These are phyloP conservation scores for Lamproptera curius DNA, from an alignment of 2,888 invertebrate genomes.

Conservation along the genomic window DNA sequence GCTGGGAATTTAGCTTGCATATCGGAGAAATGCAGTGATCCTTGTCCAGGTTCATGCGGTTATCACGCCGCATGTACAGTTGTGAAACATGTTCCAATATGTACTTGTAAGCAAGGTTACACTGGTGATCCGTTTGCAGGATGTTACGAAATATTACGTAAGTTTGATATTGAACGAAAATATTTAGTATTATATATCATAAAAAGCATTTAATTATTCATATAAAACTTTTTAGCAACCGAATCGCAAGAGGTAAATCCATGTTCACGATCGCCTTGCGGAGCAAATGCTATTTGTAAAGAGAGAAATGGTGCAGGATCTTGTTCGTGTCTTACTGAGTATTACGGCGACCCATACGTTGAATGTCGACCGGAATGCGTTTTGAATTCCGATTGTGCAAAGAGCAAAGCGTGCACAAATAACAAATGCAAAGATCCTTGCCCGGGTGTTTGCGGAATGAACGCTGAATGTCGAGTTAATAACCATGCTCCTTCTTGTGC, in stretches of 20 bases:
- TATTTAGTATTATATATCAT: constrained; percentile 21
- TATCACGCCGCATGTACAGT: constrained; percentile 83
- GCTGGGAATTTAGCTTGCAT: constrained; percentile 84
- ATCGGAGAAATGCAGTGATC: constrained; percentile 84
- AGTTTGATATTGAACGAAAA: constrained; percentile 56
- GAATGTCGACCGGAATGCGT: constrained; percentile 93
- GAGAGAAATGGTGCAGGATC: constrained; percentile 89
- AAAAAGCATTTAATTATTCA: neutral
- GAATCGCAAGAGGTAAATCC: constrained; percentile 77
- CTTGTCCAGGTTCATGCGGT: constrained; percentile 87
- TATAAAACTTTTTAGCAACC: constrained; percentile 59
- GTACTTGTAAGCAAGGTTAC: constrained; percentile 83
- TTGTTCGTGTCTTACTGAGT: constrained; percentile 88
- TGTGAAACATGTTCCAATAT: constrained; percentile 85
- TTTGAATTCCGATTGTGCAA: constrained; percentile 90
- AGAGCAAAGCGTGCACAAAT: constrained; percentile 86
- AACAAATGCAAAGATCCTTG: constrained; percentile 93
- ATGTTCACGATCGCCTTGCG: constrained; percentile 91
- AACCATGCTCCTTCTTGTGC: constrained; percentile 90
- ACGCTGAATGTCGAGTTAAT: constrained; percentile 88
- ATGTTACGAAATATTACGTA: constrained; percentile 80
- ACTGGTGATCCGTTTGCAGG: constrained; percentile 90
- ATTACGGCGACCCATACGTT: constrained; percentile 91
- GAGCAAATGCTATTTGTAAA: constrained; percentile 90
- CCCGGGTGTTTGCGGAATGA: constrained; percentile 88